Conservation (phyloP, 1,140 invertebrate genomes). For the Philotrypesis tridentata region DNA sequence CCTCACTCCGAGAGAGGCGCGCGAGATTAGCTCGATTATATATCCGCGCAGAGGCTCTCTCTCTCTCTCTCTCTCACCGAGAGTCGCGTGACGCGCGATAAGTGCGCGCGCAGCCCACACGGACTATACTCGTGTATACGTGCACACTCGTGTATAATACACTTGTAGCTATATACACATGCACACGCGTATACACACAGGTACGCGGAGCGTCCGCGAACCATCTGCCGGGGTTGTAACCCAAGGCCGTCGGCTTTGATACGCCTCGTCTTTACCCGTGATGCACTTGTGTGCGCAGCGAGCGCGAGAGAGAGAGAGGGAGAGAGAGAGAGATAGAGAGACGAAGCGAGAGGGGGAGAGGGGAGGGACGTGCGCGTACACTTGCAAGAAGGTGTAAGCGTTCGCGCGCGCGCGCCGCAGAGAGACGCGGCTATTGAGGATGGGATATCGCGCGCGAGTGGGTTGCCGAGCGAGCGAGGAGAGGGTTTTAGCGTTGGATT, state of each 20-base stretch:
- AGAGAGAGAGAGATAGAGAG: not conserved
- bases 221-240: slow-evolving; percentile 31
- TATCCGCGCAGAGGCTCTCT: not conserved
- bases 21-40: slow-evolving; percentile 18
- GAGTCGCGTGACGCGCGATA: not conserved
- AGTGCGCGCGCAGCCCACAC: not conserved
- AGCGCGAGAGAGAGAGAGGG: not conserved
- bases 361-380: not conserved
- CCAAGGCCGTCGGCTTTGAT: slow-evolving; percentile 31
- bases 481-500: not conserved
- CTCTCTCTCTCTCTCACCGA: too few relatives aligned
- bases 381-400: not conserved
- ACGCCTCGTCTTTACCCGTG: not conserved
- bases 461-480: not conserved
- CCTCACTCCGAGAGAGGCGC: not conserved
- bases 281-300: not conserved
- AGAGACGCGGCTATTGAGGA: not conserved
- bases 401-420: not conserved
- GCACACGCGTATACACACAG: not conserved
- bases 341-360: too few relatives aligned
- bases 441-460: not conserved
- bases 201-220: not conserved
- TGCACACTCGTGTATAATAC: not conserved
- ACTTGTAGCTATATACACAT: not conserved
- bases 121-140: too few relatives aligned